Conservation (phyloP, 2,797 vertebrate species). For the Bufotes viridis region DNA sequence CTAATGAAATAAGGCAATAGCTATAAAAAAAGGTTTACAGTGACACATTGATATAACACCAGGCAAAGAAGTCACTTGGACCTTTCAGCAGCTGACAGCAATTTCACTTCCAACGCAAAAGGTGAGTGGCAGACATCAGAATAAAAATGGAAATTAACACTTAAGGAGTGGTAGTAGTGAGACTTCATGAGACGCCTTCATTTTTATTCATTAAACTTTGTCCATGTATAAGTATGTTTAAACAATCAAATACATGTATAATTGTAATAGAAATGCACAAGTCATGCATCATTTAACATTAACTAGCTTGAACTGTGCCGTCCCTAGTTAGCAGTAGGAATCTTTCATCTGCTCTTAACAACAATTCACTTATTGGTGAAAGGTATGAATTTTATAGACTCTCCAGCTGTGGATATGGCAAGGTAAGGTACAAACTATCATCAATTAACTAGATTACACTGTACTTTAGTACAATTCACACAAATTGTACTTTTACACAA, state of each 20-base stretch:
- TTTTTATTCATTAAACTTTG: constrained; percentile 47
- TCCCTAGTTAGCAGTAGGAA: not conserved
- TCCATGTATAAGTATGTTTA: not conserved
- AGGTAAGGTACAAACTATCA: not conserved
- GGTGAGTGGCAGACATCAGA: constrained; percentile 61
- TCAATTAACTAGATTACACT: not conserved
- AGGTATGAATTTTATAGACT: constrained; percentile 1
- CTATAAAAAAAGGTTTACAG: constrained; percentile 59
- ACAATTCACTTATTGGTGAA: constrained; percentile 8
- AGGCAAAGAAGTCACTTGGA: constrained; percentile 59
- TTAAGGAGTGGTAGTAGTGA: constrained; percentile 50
- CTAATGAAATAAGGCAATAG: constrained; percentile 65
- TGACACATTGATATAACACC: constrained; percentile 62
- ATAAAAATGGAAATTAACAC: constrained; percentile 64
- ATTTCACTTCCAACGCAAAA: constrained; percentile 69
- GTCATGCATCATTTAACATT: not conserved
- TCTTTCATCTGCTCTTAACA: not conserved
- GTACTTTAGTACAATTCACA: not conserved
- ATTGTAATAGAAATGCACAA: not conserved
- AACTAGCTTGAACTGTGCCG: not conserved
- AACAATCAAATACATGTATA: not conserved
- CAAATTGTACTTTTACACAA: too few relatives aligned
- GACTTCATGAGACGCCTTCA: not conserved
- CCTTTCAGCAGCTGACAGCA: constrained; percentile 63
- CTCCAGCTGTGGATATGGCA: constrained; percentile 5